Conservation (phyloP, 2,888 invertebrate species). For the Caenorhabditis japonica region DNA sequence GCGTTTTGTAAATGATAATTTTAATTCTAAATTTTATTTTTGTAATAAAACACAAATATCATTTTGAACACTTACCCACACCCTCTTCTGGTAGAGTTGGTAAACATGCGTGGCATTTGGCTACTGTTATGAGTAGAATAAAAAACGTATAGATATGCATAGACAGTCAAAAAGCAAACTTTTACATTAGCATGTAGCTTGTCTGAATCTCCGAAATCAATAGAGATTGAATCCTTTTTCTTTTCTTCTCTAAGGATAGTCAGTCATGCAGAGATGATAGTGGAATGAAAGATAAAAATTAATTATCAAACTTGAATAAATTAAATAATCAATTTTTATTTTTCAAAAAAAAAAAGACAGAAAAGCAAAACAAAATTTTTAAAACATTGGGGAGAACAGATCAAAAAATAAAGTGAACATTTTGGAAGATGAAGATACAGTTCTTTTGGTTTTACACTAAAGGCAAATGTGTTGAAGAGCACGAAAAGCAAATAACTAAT, state of each 20-base stretch:
- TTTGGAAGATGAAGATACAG: slow-evolving; percentile 37
- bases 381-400: slow-evolving; percentile 12
- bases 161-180: slow-evolving; percentile 45
- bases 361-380: background rate
- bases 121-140: slow-evolving; percentile 13
- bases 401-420: slow-evolving; percentile 41
- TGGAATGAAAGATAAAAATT: too few relatives aligned
- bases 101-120: slow-evolving; percentile 25
- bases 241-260: too few relatives aligned
- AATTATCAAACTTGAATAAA: too few relatives aligned
- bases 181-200: slow-evolving; percentile 30
- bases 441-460: slow-evolving; percentile 24
- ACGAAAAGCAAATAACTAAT: slow-evolving; percentile 15
- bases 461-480: slow-evolving; percentile 23
- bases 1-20: too few relatives aligned
- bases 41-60: background rate
- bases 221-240: too few relatives aligned
- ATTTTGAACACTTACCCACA: slow-evolving; percentile 19
- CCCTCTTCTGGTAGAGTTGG: slow-evolving; percentile 33
- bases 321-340: background rate
- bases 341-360: slow-evolving; percentile 1
- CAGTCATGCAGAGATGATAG: too few relatives aligned
- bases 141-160: slow-evolving; percentile 45
- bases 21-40: too few relatives aligned
- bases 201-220: slow-evolving; percentile 33